Base-by-base conservation (phyloP, 23 tunicate species). In the Halocynthia aurantium region DNA sequence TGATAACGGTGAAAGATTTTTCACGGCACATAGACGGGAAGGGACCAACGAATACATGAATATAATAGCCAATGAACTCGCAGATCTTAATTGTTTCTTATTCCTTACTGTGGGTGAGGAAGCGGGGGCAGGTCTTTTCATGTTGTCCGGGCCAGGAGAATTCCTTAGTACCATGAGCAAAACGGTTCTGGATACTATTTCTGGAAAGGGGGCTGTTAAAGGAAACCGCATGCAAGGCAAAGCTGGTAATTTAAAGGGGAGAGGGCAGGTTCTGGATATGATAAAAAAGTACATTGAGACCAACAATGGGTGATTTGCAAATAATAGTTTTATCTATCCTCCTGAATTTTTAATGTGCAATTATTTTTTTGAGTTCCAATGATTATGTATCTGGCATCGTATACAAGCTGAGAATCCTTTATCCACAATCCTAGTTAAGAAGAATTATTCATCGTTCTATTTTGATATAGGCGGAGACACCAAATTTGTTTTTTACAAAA, bases 41-140 rank as follows among this genome's bases (percentile, higher is more conserved):
- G 97, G 97, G 17, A 91, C 81, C 73, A 71, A 62, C 66, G 97
- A 91, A 73, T 91, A 82, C 70, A 91, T 91, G 97, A 91, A 91
- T 62, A 91, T 91, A 8, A 81, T 91, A n/a, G 81, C 90, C 22
- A 91, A 91, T 57, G 87, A 81, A 77, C 56, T 81, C 0, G 65
- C 62, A 53, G 80, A 62, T 44, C 12, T 51, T 17, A 83, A 90
- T 82, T 74, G 62, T 31, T 84, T 5, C 52, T 54, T 86, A 8
- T 93, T 93, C 61, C 80, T 93, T 7, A 79, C 93, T 57, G 92
- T 86, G 7, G 98, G 98, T 44, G 88, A 86, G 73, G 93, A 93
- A 22, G 86, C 86, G 53, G 88, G 93, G 50, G 83, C 71, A 60
- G 93, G 93, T 8, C 71, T 93, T 78, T 82, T 82, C 79, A 31